Base-by-base conservation (phyloP, 2,113 vertebrate genomes). In the Campylomormyrus tamandua region DNA sequence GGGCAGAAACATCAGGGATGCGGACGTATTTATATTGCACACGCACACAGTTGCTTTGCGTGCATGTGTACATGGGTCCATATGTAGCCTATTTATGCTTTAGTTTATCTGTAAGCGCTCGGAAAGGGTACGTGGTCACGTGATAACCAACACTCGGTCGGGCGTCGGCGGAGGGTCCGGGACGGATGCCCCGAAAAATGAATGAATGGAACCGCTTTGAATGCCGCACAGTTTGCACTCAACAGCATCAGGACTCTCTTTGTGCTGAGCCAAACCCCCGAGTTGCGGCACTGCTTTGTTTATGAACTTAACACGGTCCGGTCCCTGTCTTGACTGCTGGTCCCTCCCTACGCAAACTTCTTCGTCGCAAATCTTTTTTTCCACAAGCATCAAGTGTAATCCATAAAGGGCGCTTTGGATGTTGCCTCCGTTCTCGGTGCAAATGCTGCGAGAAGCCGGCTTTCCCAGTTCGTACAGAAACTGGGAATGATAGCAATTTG, bases 351-450 rank as follows among this genome's bases (percentile, higher is more conserved):
- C 91, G 91, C 92, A 92, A 93, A 92, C 92, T 92, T 93, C 94
- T 94, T 95, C 95, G 94, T 95, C 92, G 93, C 90, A 90, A 91
- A 91, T 89, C 86, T 87, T 87, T 83, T 90, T 93, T 90, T 92
- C 90, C 92, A 93, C 92, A 92, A 94, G 95, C 95, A 95, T 96
- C 95, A 96, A 95, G 94, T 95, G 95, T 94, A 94, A 93, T 91
- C 93, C 91, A 91, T 91, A 93, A 91, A 85, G 84, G 92, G 92
- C 88, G 92, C 92, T 91, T 91, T 91, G 93, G 91, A 94, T 92
- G 90, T 62, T 89, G 92, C 93, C 94, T 93, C 93, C 92, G 92
- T 93, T 92, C 91, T 89, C 91, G 90, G 87, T 92, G 92, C 90
- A 94, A 93, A 85, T 92, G 95, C 90, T 35, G 94, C 95, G 94